A percentile compares a stretch with the other conserved stretches of the same genome.
Evolutionary conservation across 2,888 invertebrate species (phyloP).

Genomic region (Terebella lapidaria): DNA sequence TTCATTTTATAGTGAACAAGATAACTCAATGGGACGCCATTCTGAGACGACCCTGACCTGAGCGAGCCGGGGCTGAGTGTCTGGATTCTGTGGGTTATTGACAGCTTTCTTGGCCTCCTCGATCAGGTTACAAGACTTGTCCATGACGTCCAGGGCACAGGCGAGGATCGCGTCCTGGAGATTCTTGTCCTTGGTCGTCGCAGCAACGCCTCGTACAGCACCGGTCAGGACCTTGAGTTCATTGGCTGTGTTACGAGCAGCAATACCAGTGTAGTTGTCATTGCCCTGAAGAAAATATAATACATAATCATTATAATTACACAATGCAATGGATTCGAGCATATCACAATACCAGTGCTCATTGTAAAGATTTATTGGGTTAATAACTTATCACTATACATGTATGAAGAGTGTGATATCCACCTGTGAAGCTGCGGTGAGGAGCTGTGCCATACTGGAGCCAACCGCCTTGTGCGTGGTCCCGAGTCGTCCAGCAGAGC

Average conservation of each 20-base stretch:
- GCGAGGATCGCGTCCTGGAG: slow-evolving; percentile 56
- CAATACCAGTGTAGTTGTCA: slow-evolving; percentile 73
- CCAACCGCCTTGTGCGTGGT: slow-evolving; percentile 71
- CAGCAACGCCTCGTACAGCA: slow-evolving; percentile 67
- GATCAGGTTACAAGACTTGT: slow-evolving; percentile 71
- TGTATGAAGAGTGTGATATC: neutral
- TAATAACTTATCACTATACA: too few relatives aligned
- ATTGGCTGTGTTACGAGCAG: slow-evolving; percentile 75
- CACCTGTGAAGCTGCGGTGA: slow-evolving; percentile 75
- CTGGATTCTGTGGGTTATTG: slow-evolving; percentile 63
- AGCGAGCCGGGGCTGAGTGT: slow-evolving; percentile 62
- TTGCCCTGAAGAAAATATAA: slow-evolving; percentile 58
- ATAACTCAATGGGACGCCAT: neutral
- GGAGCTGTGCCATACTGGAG: slow-evolving; percentile 76
- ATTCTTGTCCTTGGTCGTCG: slow-evolving; percentile 51
- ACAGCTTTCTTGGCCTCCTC: slow-evolving; percentile 77
- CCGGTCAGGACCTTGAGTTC: slow-evolving; percentile 69
- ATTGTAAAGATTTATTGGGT: too few relatives aligned
- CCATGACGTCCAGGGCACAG: slow-evolving; percentile 72
- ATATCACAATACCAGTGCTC: too few relatives aligned
- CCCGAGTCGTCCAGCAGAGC: slow-evolving; percentile 54
- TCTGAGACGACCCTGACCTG: slow-evolving; percentile 57
- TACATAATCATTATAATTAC: neutral
- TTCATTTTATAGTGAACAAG: neutral
- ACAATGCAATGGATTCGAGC: too few relatives aligned